phyloP scores from a whole-genome alignment of 2,797 vertebrate genomes.

The Xiphorhynchus erythropygius region DNA sequence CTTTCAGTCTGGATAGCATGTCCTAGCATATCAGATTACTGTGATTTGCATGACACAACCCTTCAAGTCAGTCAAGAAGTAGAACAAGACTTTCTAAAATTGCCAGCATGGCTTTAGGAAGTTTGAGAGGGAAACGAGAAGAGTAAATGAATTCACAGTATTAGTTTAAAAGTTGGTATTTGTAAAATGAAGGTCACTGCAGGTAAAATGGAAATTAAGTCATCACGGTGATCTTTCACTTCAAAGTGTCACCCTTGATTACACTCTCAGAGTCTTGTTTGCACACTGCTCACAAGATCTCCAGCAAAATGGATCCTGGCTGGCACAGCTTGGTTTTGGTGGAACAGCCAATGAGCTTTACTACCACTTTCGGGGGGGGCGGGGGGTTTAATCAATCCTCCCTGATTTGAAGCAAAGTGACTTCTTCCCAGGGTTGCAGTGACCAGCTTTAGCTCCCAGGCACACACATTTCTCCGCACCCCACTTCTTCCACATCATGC shows the following conservation, averaged over 20 bases:
- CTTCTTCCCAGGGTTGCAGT: background rate
- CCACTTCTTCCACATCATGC: rapidly evolving
- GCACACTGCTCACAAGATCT: rapidly evolving
- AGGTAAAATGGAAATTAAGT: background rate
- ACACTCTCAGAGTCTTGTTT: background rate
- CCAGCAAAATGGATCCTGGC: background rate
- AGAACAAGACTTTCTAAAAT: background rate
- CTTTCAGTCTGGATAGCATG: background rate
- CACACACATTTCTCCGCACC: background rate
- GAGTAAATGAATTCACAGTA: background rate
- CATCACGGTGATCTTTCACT: background rate
- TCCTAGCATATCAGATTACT: background rate
- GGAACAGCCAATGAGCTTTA: background rate
- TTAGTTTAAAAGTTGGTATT: background rate
- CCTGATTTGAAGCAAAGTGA: background rate
- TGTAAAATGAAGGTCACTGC: background rate
- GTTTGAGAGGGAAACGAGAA: background rate
- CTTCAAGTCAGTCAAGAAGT: background rate
- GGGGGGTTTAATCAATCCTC: background rate
- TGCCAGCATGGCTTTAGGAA: background rate
- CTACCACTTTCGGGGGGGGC: no score
- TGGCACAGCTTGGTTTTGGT: background rate
- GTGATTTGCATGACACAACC: background rate
- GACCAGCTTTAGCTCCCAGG: background rate
- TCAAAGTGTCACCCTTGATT: background rate